Base-by-base conservation (phyloP, 1,140 invertebrate genomes). In the Drosophila lacteicornis region DNA sequence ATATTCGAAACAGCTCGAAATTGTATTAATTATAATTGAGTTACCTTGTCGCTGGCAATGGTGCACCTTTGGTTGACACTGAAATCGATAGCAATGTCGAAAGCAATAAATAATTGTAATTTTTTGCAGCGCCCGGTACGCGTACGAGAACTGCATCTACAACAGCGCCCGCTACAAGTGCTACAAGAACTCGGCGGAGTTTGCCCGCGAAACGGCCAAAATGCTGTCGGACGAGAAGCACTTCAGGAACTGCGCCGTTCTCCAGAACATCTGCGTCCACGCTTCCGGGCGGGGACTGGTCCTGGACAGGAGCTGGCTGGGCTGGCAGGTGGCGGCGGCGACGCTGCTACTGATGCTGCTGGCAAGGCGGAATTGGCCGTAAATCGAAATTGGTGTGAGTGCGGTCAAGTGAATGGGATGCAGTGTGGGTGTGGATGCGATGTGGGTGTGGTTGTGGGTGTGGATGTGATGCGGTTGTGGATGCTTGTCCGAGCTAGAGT, bases 91-190 rank as follows among this genome's bases (percentile, higher is more conserved):
- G 38, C 27, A 74, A 49, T 46, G 1, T 30, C 27, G 27, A 30
- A 6, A 15, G 13, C 33, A 22, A 55, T 55, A 8, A 55, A 40
- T 58, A 59, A 38, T 12, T 17, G 13, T 33, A 1, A 0, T 38
- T 38, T 42, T 13, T 56, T 80, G 12, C 73, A 92, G 91, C 49
- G 85, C 91, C 50, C 83, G 91, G 12, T 81, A 86, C 38, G 91
- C 90, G 9, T 92, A 92, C 67, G 91, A 92, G 69, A 92, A 88
- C 19, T 92, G 91, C 78, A 92, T 92, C 59, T 92, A 91, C 61
- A 92, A 91, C 33, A 92, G 91, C 33, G 91, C 91, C 19, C 77
- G 91, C 4, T 92, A 80, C 67, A 92, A 92, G 58, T 92, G 91
- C 79, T 91, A 92, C 46, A 80, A 92, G 46, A 63, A 92, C 46